These are phyloP conservation scores for Paramacrobiotus metropolitanus DNA, from an alignment of 1,140 invertebrate genomes.

Conservation along the genomic window DNA sequence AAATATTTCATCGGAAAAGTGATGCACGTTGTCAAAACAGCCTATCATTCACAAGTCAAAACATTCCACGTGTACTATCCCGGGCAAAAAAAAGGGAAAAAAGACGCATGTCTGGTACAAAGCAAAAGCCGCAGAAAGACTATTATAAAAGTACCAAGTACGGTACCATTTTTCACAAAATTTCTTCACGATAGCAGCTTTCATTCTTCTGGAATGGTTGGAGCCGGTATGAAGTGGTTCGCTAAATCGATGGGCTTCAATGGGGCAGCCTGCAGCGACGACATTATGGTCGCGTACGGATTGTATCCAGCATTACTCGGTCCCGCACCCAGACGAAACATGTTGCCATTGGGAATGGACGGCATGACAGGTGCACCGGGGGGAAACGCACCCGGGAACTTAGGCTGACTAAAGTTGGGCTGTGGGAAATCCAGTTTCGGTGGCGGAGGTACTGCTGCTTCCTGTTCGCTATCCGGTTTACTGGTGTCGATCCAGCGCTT, in stretches of 20 bases:
- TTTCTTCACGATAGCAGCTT: no score
- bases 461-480: neutral
- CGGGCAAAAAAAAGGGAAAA: no score
- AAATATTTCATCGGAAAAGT: no score
- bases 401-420: neutral
- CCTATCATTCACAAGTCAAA: no score
- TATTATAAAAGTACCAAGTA: no score
- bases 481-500: neutral
- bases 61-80: no score
- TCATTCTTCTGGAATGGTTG: neutral
- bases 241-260: neutral
- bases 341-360: neutral
- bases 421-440: neutral
- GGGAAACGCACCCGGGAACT: neutral
- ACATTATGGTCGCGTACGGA: neutral
- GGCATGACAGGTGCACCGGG: neutral
- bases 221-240: neutral
- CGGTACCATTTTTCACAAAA: no score
- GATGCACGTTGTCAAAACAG: no score
- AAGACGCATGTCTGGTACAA: no score
- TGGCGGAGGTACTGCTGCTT: neutral
- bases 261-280: neutral
- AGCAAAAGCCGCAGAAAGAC: no score
- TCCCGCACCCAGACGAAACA: neutral
- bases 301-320: neutral